A percentile compares a stretch with the other conserved stretches of the same genome.
These are phyloP conservation scores for Aplidium turbinatum DNA, from an alignment of 23 tunicate genomes.

Conservation along the genomic window DNA sequence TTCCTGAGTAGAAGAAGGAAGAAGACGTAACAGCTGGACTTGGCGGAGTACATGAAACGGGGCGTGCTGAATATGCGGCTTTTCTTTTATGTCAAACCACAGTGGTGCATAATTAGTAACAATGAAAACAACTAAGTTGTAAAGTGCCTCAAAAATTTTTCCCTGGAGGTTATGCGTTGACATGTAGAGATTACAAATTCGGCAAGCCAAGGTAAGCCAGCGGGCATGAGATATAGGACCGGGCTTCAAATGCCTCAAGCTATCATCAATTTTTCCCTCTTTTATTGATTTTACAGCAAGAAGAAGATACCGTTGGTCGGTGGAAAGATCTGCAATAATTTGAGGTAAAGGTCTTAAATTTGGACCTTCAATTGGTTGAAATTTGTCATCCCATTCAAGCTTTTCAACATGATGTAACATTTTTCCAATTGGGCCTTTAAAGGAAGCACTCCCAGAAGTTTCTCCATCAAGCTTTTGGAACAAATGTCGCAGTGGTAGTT, in stretches of 20 bases:
- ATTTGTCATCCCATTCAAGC: constrained; percentile 15
- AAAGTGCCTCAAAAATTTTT: not conserved
- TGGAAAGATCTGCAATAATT: constrained; percentile 1
- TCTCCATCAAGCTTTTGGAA: constrained; percentile 9
- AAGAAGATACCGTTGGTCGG: constrained; percentile 12
- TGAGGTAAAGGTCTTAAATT: not conserved
- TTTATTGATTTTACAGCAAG: constrained; percentile 9
- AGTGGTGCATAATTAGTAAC: constrained; percentile 12
- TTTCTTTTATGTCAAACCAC: constrained; percentile 16
- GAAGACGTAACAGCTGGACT: constrained; percentile 28
- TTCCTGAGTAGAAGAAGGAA: constrained; percentile 14
- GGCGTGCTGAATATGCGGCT: constrained; percentile 25
- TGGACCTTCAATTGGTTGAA: constrained; percentile 1
- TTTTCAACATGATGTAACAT: not conserved
- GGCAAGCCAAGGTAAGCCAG: constrained; percentile 29
- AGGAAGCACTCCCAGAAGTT: not conserved
- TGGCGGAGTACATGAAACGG: constrained; percentile 24
- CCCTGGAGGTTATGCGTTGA: constrained; percentile 13
- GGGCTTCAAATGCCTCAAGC: constrained; percentile 12
- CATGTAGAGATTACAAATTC: constrained; percentile 9
- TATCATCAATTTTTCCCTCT: not conserved
- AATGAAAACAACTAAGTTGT: constrained; percentile 13
- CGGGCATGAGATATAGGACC: constrained; percentile 28
- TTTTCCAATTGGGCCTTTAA: too few species aligned
- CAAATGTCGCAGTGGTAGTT: too few species aligned